phyloP scores from a whole-genome alignment of 2,113 vertebrate genomes.

The Stigmatopora nigra region DNA sequence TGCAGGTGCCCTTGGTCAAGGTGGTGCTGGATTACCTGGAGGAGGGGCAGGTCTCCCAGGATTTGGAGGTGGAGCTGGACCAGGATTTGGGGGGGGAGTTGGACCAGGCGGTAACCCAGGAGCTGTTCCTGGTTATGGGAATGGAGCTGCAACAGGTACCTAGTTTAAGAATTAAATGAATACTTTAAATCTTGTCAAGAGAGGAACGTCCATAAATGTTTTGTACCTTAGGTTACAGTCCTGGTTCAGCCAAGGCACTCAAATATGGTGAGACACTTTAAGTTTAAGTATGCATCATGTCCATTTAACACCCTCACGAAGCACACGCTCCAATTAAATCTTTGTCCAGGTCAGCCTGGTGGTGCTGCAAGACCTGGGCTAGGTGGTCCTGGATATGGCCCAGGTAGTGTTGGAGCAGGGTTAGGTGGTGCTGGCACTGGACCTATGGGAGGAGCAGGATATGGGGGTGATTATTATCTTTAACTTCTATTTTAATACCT shows the following conservation, averaged over 20 bases:
- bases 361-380: slow-evolving; percentile 29
- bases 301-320: slow-evolving; percentile 1
- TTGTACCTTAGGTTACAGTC: slow-evolving; percentile 36
- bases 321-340: not conserved
- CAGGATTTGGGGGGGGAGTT: slow-evolving; percentile 15
- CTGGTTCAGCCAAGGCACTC: slow-evolving; percentile 47
- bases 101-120: slow-evolving; percentile 21
- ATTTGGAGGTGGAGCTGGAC: slow-evolving; percentile 24
- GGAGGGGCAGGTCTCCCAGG: slow-evolving; percentile 29
- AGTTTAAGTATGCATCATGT: not conserved
- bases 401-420: slow-evolving; percentile 25
- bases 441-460: slow-evolving; percentile 30
- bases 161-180: not conserved
- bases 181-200: not conserved
- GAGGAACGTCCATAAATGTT: not conserved
- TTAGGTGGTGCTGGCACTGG: slow-evolving; percentile 10
- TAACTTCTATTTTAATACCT: not conserved
- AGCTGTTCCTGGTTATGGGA: slow-evolving; percentile 2
- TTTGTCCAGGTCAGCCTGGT: slow-evolving; percentile 31
- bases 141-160: slow-evolving; percentile 25
- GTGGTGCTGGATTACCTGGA: slow-evolving; percentile 50
- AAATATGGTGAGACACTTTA: slow-evolving; percentile 45
- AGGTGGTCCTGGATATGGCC: slow-evolving; percentile 19
- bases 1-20: slow-evolving; percentile 51
- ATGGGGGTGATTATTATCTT: slow-evolving; percentile 45